Evolutionary conservation across 2,113 vertebrate species (phyloP).

Genomic region (Crotalus viridis): DNA sequence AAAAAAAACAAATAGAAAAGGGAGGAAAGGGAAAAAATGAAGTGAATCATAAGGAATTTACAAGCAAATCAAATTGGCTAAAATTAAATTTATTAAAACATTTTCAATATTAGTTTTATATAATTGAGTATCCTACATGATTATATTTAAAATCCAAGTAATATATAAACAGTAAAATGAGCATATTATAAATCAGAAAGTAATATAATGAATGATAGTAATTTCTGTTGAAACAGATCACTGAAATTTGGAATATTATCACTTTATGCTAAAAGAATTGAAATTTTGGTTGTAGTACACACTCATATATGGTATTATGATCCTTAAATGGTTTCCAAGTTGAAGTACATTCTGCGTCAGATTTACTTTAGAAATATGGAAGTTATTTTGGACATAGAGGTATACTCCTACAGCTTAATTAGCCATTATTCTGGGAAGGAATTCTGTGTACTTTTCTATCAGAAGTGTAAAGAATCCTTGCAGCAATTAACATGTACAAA

Average conservation of each 20-base stretch:
- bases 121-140: neutral
- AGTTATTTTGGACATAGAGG: neutral
- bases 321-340: neutral
- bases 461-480: neutral
- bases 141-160: neutral
- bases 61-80: neutral
- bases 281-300: neutral
- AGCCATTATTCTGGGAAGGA: neutral
- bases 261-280: neutral
- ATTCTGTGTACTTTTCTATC: neutral
- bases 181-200: neutral
- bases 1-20: neutral
- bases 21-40: neutral
- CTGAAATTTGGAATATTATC: neutral
- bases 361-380: neutral
- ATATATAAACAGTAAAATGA: neutral
- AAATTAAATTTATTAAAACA: neutral
- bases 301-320: neutral
- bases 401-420: neutral
- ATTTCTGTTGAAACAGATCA: neutral
- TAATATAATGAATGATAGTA: neutral
- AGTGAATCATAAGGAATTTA: neutral
- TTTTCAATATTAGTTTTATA: neutral
- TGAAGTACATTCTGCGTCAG: neutral
- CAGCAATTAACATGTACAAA: neutral